Evolutionary conservation across 23 tunicate genomes (phyloP).

Genomic region (Styela clava): DNA sequence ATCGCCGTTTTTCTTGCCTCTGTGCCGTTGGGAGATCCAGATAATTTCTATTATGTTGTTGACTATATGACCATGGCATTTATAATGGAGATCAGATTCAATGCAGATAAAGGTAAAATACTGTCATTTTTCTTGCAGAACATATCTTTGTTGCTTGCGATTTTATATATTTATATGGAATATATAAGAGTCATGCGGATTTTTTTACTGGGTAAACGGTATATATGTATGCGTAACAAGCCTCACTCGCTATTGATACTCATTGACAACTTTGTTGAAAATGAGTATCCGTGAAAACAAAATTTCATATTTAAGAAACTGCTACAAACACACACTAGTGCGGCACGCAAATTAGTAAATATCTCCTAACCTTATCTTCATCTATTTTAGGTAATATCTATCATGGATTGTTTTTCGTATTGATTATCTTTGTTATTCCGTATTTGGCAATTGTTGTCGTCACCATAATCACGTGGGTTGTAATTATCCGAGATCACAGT

Average conservation of each 20-base stretch:
- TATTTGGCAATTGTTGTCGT: conserved; percentile 25
- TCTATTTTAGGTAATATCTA: conserved; percentile 12
- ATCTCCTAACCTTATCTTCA: too few relatives aligned
- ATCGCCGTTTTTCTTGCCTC: background rate
- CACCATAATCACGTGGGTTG: conserved; percentile 39
- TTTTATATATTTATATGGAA: too few relatives aligned
- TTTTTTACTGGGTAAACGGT: too few relatives aligned
- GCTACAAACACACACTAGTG: too few relatives aligned
- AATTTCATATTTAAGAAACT: too few relatives aligned
- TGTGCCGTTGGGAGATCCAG: conserved; percentile 28
- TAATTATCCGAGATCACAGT: background rate
- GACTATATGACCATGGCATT: conserved; percentile 41
- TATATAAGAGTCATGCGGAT: too few relatives aligned
- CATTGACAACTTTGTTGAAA: too few relatives aligned
- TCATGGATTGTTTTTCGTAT: conserved; percentile 39
- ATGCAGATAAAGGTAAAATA: background rate
- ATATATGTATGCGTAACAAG: too few relatives aligned
- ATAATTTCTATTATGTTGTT: conserved; percentile 11
- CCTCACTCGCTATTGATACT: too few relatives aligned
- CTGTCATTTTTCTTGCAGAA: background rate
- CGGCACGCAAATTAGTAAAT: too few relatives aligned
- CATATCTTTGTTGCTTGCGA: background rate
- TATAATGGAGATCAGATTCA: conserved; percentile 22
- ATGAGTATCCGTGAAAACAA: too few relatives aligned
- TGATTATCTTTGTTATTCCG: conserved; percentile 33